Evolutionary conservation across 2,888 invertebrate genomes (phyloP), one percentile per base, ranked within the genome.

Genomic region (Automeris io): DNA sequence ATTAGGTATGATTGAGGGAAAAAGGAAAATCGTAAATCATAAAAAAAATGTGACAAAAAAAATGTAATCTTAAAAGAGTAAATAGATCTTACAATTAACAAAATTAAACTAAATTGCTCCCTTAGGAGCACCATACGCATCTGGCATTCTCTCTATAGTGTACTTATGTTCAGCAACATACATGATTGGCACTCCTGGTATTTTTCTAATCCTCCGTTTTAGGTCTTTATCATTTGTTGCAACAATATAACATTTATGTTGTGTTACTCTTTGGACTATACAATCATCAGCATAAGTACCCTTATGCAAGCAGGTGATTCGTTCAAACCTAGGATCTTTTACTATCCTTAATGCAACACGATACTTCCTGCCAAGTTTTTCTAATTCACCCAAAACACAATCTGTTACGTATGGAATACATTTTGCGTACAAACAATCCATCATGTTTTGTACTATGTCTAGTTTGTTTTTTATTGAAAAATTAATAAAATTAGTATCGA

Each of bases 231-330:
- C 99, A 87, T 98, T 99, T 8, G 99, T 99, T 1, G 98, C 99
- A 21, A 99, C 98, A 61, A 99, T 99, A 72, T 98, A 99, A 86
- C 99, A 99, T 71, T 99, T 99, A 75, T 99, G 98, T 89, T 99
- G 97, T 2, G 93, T 96, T 1, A 99, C 94, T 59, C 99, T 89
- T 66, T 99, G 95, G 1, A 99, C 96, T 39, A 99, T 87, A 73
- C 99, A 99, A 77, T 99, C 99, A 82, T 99, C 99, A 44, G 99
- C 99, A 86, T 99, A 99, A 0, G 97, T 98, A 13, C 99, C 99
- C 75, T 97, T 97, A 71, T 99, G 99, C 64, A 95, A 85, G 73
- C 99, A 99, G 21, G 94, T 90, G 26, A 99, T 88, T 47, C 98
- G 90, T 75, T 98, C 95, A 82, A 99, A 98, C 9, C 98, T 85